Base-by-base conservation (phyloP, 2,888 invertebrate species). In the Acrocyrtus sp. region DNA sequence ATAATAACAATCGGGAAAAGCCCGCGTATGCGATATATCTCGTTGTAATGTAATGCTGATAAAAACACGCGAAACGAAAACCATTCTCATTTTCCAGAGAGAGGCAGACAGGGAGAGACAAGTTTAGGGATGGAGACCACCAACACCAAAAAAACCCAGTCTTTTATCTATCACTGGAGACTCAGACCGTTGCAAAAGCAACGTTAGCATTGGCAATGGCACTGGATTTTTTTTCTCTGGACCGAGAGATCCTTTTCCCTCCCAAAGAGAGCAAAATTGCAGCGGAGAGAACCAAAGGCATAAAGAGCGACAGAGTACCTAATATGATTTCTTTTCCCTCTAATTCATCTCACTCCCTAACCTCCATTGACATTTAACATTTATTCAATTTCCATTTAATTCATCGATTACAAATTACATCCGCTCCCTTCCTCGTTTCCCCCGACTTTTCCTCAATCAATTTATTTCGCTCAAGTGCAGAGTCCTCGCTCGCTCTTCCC, bases 311-410 rank as follows among this genome's bases (percentile, higher is more conserved):
- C 57, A 8, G 26, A 57, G 24, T 19, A 45, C n/a, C n/a, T n/a
- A 48, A 48, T 41, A 60, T 29, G 51, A 54, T 50, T 62, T 51
- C 48, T 41, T 29, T 24, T 53, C n/a, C n/a, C 24, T 3, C 34
- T 62, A 61, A 70, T 70, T 70, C 70, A 70, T 70, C 70, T 57
- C 69, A 53, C 47, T 60, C 65, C 50, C 67, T 66, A 68, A 63
- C 68, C 74, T 68, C 63, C 58, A 69, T 68, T 74, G 74, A 74
- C 74, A 70, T 69, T 70, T 74, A 70, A 69, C 74, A 74, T 74
- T 74, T 70, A 74, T 74, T 74, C 69, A 69, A 65, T 74, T 74
- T 74, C 61, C 74, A 27, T 74, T 69, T 74, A 74, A 74, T 74
- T 74, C 74, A 56, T 66, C 69, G 63, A 58, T 60, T 66, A 65